These are phyloP conservation scores for Vanacampus margaritifer DNA, from an alignment of 2,113 vertebrate species.

Conservation along the genomic window DNA sequence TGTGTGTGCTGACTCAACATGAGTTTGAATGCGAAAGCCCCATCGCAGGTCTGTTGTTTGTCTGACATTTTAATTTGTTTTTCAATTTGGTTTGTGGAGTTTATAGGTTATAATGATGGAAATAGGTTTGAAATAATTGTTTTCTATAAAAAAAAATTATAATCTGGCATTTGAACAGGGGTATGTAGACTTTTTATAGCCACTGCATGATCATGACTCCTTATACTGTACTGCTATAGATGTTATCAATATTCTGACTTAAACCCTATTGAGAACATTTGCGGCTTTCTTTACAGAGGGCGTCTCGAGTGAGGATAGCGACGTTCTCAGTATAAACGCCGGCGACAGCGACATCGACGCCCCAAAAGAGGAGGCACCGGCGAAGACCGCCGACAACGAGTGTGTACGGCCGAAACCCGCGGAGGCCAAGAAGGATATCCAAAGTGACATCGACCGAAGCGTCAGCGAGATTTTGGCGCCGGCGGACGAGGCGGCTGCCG, in stretches of 20 bases:
- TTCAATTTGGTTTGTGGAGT: background rate
- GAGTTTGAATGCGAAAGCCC: no score
- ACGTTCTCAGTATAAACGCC: slow-evolving; percentile 95
- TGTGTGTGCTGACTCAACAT: no score
- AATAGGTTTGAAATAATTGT: background rate
- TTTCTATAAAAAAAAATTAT: background rate
- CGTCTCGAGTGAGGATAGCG: slow-evolving; percentile 85
- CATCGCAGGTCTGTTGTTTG: no score
- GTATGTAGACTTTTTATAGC: background rate
- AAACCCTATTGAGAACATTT: background rate
- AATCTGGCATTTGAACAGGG: background rate
- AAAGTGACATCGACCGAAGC: slow-evolving; percentile 92
- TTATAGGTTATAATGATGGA: background rate
- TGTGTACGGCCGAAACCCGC: slow-evolving; percentile 11
- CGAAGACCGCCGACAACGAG: slow-evolving; percentile 24
- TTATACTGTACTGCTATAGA: no score
- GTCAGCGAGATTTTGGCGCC: slow-evolving; percentile 89
- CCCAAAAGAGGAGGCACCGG: slow-evolving; percentile 78
- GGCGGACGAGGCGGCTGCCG: slow-evolving; percentile 39
- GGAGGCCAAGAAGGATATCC: slow-evolving; percentile 81
- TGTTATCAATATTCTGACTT: background rate
- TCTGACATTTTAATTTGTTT: background rate
- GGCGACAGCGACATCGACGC: slow-evolving; percentile 97
- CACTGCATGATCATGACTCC: no score
- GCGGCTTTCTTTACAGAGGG: slow-evolving; percentile 69